Base-by-base conservation (phyloP, 1,140 invertebrate species). In the Cheumatopsyche charites region DNA sequence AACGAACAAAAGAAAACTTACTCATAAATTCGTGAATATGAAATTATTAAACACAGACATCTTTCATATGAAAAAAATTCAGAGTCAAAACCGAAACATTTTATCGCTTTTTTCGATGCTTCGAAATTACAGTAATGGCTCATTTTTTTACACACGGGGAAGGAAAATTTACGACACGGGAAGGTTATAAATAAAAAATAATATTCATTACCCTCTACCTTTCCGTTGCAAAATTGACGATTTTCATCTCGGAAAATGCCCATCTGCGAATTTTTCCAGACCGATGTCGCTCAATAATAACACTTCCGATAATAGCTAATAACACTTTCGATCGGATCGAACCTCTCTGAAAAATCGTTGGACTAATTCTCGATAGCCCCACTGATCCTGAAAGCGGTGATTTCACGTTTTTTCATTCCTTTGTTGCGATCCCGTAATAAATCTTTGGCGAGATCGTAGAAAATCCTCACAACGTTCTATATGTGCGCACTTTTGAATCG, bases 181-280 rank as follows among this genome's bases (percentile, higher is more conserved):
- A 58, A 58, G 55, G 55, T 58, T 23, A 25, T 58, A 58, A 58
- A 58, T 58, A 26, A 58, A 58, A 58, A 58, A 7, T 3, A 52
- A 52, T 25, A 58, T 25, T 58, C 55, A n/a, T 58, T 23, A 58
- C 12, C 25, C 55, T 58, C 21, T 4, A 2, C 15, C 4, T 47
- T 47, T 13, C 2, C 13, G 9, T 36, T 36, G 29, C 29, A 36
- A 9, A 36, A 36, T 36, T 36, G 29, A 36, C 29, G 29, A 36
- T 36, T 36, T 36, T 36, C n/a, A n/a, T n/a, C n/a, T n/a, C 29
- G 29, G 9, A 36, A 36, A 36, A 4, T 36, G 29, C 29, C 29
- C 9, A 36, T 36, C 29, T 36, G 29, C 29, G 29, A 36, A 36
- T 9, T 36, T 36, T 9, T 36, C 29, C 29, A 9, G 29, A n/a